Evolutionary conservation across 2,113 vertebrate species (phyloP).

Genomic region (Tragelaphus strepsiceros): DNA sequence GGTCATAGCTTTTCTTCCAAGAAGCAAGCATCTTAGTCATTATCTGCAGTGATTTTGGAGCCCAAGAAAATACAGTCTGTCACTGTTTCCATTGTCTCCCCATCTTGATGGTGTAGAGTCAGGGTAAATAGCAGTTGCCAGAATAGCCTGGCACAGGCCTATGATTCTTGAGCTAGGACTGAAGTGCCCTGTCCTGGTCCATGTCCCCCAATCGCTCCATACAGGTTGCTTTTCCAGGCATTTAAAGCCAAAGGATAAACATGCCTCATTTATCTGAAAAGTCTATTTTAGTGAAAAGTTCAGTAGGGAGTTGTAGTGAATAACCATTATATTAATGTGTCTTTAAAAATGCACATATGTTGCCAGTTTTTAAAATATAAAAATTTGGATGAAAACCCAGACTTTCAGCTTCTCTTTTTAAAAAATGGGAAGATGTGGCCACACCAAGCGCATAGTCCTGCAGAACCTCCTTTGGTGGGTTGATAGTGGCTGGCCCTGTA

Average conservation of each 20-base stretch:
- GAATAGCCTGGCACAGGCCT: not conserved
- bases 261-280: not conserved
- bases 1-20: not conserved
- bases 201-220: too few relatives aligned
- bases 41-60: not conserved
- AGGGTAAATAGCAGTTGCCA: fast-evolving
- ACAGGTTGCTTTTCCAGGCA: not conserved
- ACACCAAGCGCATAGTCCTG: fast-evolving
- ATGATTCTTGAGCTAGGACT: not conserved
- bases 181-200: not conserved
- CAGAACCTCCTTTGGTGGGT: not conserved
- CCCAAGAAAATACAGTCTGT: not conserved
- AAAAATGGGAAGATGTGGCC: not conserved
- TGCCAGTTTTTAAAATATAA: not conserved
- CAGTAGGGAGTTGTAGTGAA: not conserved
- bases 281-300: not conserved
- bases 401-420: not conserved
- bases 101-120: not conserved
- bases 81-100: not conserved
- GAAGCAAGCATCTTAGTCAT: not conserved
- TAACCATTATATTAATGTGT: not conserved
- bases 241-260: not conserved
- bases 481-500: not conserved
- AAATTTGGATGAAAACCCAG: not conserved
- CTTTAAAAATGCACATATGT: not conserved